A percentile compares a stretch with the other conserved stretches of the same genome.
Evolutionary conservation across 2,113 vertebrate genomes (phyloP).

Genomic region (Loxodonta africana): DNA sequence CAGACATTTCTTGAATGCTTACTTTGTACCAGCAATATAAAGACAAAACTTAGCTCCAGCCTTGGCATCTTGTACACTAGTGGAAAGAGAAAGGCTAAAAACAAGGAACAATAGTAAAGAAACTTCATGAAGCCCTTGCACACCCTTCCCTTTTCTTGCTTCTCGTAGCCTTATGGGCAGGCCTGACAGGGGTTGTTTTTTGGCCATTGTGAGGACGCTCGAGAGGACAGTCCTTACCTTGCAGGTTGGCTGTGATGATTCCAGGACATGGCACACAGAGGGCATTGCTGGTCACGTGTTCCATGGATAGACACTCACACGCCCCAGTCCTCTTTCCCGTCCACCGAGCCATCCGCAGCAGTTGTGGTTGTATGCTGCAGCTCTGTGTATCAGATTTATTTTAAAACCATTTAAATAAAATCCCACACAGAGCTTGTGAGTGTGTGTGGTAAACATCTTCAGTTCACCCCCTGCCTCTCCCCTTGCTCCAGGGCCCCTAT

Average conservation of each 20-base stretch:
- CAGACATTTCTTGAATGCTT: conserved; percentile 42
- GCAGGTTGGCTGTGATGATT: conserved; percentile 16
- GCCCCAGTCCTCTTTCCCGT: background rate
- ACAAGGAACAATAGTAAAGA: background rate
- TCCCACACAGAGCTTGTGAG: background rate
- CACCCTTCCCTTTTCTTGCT: background rate
- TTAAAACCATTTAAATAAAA: background rate
- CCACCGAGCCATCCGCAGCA: background rate
- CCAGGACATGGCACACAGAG: conserved; percentile 34
- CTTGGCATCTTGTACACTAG: background rate
- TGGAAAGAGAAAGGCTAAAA: background rate
- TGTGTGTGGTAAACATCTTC: background rate
- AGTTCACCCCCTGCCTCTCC: accelerated
- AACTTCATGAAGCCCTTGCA: background rate
- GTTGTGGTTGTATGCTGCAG: background rate
- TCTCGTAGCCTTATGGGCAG: background rate
- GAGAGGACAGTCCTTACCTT: conserved; percentile 47
- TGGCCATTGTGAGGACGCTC: background rate
- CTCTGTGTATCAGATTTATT: conserved; percentile 7
- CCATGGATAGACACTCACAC: background rate
- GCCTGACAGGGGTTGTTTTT: background rate
- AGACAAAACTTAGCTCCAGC: background rate
- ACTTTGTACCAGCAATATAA: background rate
- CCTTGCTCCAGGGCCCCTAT: background rate
- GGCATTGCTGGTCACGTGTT: background rate